Percentiles rank a stretch among this genome's conserved stretches.
These are phyloP conservation scores for Plebejus anna DNA, from an alignment of 2,888 invertebrate species.

Conservation along the genomic window DNA sequence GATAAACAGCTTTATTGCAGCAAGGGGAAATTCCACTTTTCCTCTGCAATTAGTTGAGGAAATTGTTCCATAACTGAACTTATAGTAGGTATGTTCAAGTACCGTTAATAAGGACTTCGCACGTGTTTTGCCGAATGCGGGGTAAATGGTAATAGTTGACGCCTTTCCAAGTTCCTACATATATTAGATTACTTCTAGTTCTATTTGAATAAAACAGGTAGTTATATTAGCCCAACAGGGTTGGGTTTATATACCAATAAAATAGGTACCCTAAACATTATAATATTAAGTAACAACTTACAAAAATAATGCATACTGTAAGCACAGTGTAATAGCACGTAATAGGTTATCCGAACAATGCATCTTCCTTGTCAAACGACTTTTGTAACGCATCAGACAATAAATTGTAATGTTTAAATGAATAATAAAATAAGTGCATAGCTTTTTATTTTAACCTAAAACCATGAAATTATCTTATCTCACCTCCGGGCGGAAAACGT, in stretches of 20 bases:
- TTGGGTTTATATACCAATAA: too few relatives aligned
- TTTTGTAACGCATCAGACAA: not conserved
- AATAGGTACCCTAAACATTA: too few relatives aligned
- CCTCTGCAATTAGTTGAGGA: not conserved
- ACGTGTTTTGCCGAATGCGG: not conserved
- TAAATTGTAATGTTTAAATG: not conserved
- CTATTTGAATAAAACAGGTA: too few relatives aligned
- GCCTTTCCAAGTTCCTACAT: not conserved
- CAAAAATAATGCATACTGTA: too few relatives aligned
- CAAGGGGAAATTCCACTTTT: not conserved
- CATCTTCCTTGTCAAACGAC: not conserved
- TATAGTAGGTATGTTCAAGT: not conserved
- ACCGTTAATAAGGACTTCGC: slow-evolving; percentile 2
- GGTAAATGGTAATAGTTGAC: not conserved
- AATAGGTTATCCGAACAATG: too few relatives aligned
- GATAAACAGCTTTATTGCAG: not conserved
- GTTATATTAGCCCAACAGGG: too few relatives aligned
- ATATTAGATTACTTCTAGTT: not conserved
- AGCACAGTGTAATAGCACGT: too few relatives aligned
- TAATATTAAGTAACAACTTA: too few relatives aligned
- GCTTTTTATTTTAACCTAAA: too few relatives aligned
- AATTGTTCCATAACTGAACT: not conserved
- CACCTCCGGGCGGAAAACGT: too few relatives aligned
- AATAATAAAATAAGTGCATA: too few relatives aligned
- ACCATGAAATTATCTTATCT: too few relatives aligned